phyloP scores from a whole-genome alignment of 2,888 invertebrate species.

The Euclidia mi region DNA sequence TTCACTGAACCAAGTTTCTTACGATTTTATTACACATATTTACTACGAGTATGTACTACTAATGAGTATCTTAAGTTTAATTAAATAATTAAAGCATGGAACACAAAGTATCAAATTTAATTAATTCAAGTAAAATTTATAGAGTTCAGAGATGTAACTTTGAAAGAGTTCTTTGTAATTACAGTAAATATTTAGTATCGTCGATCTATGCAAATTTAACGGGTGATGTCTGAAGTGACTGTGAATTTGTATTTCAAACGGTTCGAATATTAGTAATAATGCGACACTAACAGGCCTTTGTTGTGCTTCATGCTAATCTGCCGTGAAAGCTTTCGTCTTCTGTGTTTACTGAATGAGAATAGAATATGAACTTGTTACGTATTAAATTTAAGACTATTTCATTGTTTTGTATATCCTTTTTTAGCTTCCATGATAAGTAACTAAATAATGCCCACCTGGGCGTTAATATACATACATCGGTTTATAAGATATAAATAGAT shows the following conservation, averaged over 20 bases:
- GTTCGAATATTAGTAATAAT: conserved; percentile 12
- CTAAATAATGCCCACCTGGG: too few relatives aligned
- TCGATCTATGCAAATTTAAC: conserved; percentile 11
- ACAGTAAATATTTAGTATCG: conserved; percentile 21
- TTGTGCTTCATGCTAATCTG: background rate
- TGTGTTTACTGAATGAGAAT: conserved; percentile 1
- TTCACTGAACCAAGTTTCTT: conserved; percentile 22
- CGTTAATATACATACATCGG: too few relatives aligned
- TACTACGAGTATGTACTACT: too few relatives aligned
- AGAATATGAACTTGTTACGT: too few relatives aligned
- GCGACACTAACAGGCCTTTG: conserved; percentile 4
- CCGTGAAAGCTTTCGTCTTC: too few relatives aligned
- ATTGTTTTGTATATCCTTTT: too few relatives aligned
- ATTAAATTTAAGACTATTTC: too few relatives aligned
- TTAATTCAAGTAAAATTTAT: conserved; percentile 26
- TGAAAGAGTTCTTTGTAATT: conserved; percentile 20
- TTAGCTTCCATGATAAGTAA: too few relatives aligned
- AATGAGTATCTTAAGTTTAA: background rate
- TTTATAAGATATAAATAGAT: too few relatives aligned
- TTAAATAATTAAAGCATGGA: conserved; percentile 8
- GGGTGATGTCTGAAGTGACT: conserved; percentile 10
- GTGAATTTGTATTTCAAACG: conserved; percentile 19
- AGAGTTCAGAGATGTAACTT: conserved; percentile 12
- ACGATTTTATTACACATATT: conserved; percentile 1
- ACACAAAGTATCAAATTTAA: conserved; percentile 10